Evolutionary conservation across 2,888 invertebrate species (phyloP), one percentile per base, ranked within the genome.

Genomic region (Tryphoninae sp.): DNA sequence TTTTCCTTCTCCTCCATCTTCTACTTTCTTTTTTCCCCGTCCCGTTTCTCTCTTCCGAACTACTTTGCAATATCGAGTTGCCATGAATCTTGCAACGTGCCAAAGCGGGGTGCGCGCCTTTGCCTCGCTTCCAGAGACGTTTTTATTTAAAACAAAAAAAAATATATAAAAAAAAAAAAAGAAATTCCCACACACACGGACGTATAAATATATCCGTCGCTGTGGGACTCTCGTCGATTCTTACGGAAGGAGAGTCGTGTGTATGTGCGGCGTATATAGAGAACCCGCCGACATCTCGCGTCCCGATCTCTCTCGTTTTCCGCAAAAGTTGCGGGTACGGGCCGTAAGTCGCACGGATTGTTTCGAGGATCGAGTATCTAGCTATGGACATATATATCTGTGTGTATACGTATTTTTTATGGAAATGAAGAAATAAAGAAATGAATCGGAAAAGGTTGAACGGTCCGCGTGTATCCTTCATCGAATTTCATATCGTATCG

Each of bases 51-150:
- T 76, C 77, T 82, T 79, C 64, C 79, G 76, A 77, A 82, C 82
- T 82, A 82, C 82, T 82, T 82, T 82, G 82, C 82, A 82, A 82
- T 82, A 82, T 82, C 82, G 82, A 79, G 79, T 82, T 77, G 79
- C 82, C 82, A 82, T 82, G 82, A 82, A 82, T 82, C 82, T 82
- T 73, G 79, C 76, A 82, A 68, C 76, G 79, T 82, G 79, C 79
- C 82, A 82, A 79, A 79, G 79, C 79, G 62, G 69, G 69, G 23
- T 62, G 79, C 33, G 62, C 71, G 61, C 51, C 81, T 55, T 77
- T 59, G 72, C 72, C 67, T 72, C 59, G 75, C 78, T 73, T 61
- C 78, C 51, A 68, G 68, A 59, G 69, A 79, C 72, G 72, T 79
- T 82, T 82, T 79, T 82, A 82, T 82, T 78, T 53, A 49, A 51